Base-by-base conservation (phyloP, 2,888 invertebrate species). In the Alsophila aescularia region DNA sequence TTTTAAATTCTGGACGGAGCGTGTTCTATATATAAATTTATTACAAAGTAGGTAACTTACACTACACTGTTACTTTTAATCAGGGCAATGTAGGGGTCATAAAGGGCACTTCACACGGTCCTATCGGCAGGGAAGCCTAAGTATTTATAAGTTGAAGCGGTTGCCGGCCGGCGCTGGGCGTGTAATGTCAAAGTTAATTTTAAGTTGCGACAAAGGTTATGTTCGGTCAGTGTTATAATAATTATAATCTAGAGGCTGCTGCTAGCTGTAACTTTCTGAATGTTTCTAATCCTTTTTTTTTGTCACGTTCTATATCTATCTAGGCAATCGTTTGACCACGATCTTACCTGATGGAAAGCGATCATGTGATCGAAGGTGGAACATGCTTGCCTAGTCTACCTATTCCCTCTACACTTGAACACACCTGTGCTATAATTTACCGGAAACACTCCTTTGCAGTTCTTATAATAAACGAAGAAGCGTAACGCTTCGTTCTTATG, bases 101-200 rank as follows among this genome's bases (percentile, higher is more conserved):
- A 35, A 35, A 21, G 41, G 40, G 27, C 34, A 21, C 8, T 21
- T 51, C 43, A 42, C 51, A 52, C 51, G 43, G 37, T 39, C 43
- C 32, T 48, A 37, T 47, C 31, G n/a, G 16, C n/a, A 34, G 9
- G 27, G 52, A n/a, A 24, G 21, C 10, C 48, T 37, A 40, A n/a
- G n/a, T n/a, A n/a, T n/a, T 52, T 45, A 45, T 35, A 55, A 55
- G 54, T 55, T 55, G 18, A 50, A 47, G 29, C 37, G 40, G 24
- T 31, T 15, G 10, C 32, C 35, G 29, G 13, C 15, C 13, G 21
- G 29, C 14, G 36, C 40, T 4, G 24, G 41, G 27, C 43, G 29
- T 35, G 39, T 55, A 49, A 55, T 55, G 54, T 49, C 54, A 55
- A 16, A 42, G 36, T 40, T 54, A 49, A 49, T 34, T 41, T 41